Conservation (phyloP, 2,888 invertebrate species). For the Meloe dianella region DNA sequence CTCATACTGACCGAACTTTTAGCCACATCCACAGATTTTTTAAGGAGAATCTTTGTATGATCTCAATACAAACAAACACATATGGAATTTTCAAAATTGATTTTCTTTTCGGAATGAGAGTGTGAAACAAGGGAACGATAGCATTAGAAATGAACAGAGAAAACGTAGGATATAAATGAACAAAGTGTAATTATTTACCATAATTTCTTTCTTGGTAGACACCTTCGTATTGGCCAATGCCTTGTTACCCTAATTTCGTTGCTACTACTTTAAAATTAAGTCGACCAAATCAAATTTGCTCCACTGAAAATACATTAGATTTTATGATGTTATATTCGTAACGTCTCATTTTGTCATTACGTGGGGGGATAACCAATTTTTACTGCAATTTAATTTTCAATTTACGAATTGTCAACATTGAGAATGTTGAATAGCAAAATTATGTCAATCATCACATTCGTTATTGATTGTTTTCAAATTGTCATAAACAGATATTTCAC, state of each 20-base stretch:
- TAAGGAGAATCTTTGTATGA: too few species aligned
- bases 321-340: background rate
- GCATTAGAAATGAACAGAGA: too few species aligned
- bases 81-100: too few species aligned
- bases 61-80: too few species aligned
- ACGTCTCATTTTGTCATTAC: background rate
- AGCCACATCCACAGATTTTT: too few species aligned
- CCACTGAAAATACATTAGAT: background rate
- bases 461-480: background rate
- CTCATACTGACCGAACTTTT: too few species aligned
- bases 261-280: background rate
- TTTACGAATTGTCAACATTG: background rate
- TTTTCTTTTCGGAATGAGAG: too few species aligned
- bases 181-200: background rate
- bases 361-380: background rate
- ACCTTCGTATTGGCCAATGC: background rate
- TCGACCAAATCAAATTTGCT: background rate
- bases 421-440: too few species aligned
- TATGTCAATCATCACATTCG: too few species aligned
- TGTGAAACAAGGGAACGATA: too few species aligned
- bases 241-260: background rate
- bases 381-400: background rate
- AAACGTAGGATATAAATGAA: background rate
- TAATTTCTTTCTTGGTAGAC: background rate
- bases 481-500: background rate